phyloP scores from a whole-genome alignment of 1,140 invertebrate species.

The Drosophila albomicans region DNA sequence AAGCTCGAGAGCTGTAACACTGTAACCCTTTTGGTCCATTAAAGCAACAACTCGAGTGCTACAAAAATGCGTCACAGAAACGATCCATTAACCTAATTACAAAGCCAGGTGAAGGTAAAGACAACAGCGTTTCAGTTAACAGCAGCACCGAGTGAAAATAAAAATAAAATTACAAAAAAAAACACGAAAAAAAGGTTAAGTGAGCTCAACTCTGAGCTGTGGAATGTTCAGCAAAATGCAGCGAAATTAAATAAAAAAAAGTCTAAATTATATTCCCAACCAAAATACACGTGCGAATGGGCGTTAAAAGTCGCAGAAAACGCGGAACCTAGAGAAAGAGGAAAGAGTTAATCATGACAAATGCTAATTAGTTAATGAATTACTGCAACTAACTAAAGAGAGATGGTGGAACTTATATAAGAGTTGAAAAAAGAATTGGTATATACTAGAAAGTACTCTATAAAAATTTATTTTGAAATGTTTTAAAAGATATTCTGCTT shows the following conservation, averaged over 20 bases:
- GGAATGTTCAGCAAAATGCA: constrained; percentile 51
- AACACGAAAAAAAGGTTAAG: constrained; percentile 57
- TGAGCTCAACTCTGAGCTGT: constrained; percentile 47
- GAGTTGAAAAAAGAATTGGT: background rate
- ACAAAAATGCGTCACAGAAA: constrained; percentile 58
- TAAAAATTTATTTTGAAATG: background rate
- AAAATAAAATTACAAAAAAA: constrained; percentile 30
- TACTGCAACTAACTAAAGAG: constrained; percentile 26
- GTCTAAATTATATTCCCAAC: constrained; percentile 36
- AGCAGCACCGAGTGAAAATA: constrained; percentile 19
- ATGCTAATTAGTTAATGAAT: constrained; percentile 70
- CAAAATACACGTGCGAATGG: constrained; percentile 8
- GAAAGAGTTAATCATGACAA: constrained; percentile 63
- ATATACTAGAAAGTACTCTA: background rate
- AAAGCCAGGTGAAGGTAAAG: constrained; percentile 59
- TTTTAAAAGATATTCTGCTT: background rate
- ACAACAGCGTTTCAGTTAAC: constrained; percentile 47
- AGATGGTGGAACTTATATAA: background rate
- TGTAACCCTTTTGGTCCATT: constrained; percentile 16
- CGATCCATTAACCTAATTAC: constrained; percentile 80
- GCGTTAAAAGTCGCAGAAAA: constrained; percentile 5
- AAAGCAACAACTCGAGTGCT: constrained; percentile 21
- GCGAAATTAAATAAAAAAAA: constrained; percentile 22
- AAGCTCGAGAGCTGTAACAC: constrained; percentile 1
- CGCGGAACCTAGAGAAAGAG: constrained; percentile 24